Conservation (phyloP, 2,797 vertebrate genomes). For the Anguilla anguilla region DNA sequence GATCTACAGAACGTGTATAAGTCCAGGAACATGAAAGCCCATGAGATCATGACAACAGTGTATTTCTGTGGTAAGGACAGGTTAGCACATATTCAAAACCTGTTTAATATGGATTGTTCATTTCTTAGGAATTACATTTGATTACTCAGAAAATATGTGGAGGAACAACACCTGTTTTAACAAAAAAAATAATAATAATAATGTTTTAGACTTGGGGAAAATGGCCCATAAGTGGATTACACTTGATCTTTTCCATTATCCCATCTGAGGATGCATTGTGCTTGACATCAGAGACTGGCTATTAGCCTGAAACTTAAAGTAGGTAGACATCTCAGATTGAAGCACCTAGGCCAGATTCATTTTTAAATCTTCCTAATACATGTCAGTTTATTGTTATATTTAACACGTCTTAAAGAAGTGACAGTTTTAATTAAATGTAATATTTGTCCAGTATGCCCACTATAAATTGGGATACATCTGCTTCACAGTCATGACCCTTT, state of each 20-base stretch:
- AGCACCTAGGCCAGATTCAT: neutral
- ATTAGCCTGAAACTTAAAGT: neutral
- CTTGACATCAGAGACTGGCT: neutral
- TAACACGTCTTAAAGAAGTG: conserved; percentile 14
- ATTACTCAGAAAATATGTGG: conserved; percentile 10
- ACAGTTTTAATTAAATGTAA: conserved; percentile 26
- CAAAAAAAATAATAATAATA: neutral
- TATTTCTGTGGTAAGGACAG: conserved; percentile 6
- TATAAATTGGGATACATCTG: conserved; percentile 32
- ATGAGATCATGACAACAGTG: neutral
- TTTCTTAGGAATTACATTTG: conserved; percentile 2
- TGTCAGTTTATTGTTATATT: conserved; percentile 18
- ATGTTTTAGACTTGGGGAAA: conserved; percentile 21
- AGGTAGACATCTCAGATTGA: neutral
- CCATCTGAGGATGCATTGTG: conserved; percentile 9
- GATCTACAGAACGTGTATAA: neutral
- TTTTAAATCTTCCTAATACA: conserved; percentile 14
- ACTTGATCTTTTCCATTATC: conserved; percentile 20
- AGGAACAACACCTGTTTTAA: conserved; percentile 12
- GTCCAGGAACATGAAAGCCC: neutral
- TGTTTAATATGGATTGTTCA: neutral
- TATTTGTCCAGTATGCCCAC: conserved; percentile 43
- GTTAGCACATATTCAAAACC: neutral
- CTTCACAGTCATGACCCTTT: conserved; percentile 6
- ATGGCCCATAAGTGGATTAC: conserved; percentile 15